Evolutionary conservation across 2,888 invertebrate species (phyloP).

Genomic region (Hydriomena furcata): DNA sequence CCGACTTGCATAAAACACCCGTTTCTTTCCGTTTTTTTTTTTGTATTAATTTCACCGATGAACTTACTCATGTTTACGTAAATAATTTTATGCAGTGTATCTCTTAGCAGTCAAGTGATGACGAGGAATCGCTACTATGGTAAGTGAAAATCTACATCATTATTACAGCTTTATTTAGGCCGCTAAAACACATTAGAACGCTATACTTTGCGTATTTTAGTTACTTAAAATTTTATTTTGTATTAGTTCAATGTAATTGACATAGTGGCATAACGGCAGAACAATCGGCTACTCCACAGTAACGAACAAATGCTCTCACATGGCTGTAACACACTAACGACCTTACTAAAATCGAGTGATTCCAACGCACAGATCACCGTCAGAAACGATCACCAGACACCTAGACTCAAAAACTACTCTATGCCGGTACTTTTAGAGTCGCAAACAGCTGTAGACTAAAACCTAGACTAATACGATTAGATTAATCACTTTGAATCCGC

Average conservation of each 20-base stretch:
- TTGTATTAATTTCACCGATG: conserved; percentile 36
- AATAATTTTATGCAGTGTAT: conserved; percentile 39
- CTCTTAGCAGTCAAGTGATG: conserved; percentile 39
- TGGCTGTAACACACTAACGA: conserved; percentile 49
- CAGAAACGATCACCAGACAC: conserved; percentile 12
- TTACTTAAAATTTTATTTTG: conserved; percentile 46
- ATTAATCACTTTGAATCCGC: background rate
- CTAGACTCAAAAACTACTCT: conserved; percentile 12
- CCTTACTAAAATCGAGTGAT: conserved; percentile 12
- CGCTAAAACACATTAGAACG: conserved; percentile 32
- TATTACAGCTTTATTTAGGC: conserved; percentile 31
- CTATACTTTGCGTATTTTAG: conserved; percentile 43
- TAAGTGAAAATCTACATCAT: conserved; percentile 30
- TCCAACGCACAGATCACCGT: conserved; percentile 11
- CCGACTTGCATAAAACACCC: conserved; percentile 33
- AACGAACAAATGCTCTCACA: conserved; percentile 50
- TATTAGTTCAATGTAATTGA: conserved; percentile 48
- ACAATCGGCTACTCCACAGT: conserved; percentile 53
- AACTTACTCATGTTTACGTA: conserved; percentile 34
- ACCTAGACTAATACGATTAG: conserved; percentile 11
- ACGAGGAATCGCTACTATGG: conserved; percentile 23
- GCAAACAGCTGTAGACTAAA: conserved; percentile 5
- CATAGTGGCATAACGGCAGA: conserved; percentile 77
- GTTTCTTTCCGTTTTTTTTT: conserved; percentile 24
- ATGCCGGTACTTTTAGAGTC: conserved; percentile 13